These are phyloP conservation scores for Cheirogaleus major DNA, from an alignment of 2,797 vertebrate genomes.

Conservation along the genomic window DNA sequence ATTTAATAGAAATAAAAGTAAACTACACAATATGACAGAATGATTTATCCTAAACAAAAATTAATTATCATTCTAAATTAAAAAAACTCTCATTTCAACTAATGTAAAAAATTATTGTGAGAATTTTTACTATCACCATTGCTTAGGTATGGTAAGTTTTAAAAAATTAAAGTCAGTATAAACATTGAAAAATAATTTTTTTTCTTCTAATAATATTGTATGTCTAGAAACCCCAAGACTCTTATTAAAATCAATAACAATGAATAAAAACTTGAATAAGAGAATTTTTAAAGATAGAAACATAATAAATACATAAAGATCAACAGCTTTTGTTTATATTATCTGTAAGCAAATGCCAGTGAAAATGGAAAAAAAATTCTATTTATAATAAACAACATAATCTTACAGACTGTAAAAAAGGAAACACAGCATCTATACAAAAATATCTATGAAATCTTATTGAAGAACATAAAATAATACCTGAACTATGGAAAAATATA, in stretches of 20 bases:
- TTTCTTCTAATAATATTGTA: not conserved
- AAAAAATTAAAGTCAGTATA: not conserved
- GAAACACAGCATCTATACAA: not conserved
- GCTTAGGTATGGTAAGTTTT: not conserved
- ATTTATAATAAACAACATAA: not conserved
- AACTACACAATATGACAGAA: not conserved
- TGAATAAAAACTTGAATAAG: not conserved
- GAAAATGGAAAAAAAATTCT: not conserved
- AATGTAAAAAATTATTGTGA: not conserved
- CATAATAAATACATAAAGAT: not conserved
- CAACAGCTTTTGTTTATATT: not conserved
- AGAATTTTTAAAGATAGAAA: not conserved
- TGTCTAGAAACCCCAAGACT: not conserved
- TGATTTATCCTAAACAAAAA: not conserved
- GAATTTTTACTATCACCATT: not conserved
- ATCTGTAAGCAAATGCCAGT: not conserved
- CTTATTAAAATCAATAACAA: not conserved
- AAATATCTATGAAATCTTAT: not conserved
- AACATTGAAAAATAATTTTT: not conserved
- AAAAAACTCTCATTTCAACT: not conserved
- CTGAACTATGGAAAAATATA: not conserved
- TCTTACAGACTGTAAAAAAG: not conserved
- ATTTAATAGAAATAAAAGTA: not conserved
- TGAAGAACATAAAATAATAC: not conserved
- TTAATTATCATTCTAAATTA: not conserved